Conservation (phyloP, 2,888 invertebrate species). For the Seira sanloemensis region DNA sequence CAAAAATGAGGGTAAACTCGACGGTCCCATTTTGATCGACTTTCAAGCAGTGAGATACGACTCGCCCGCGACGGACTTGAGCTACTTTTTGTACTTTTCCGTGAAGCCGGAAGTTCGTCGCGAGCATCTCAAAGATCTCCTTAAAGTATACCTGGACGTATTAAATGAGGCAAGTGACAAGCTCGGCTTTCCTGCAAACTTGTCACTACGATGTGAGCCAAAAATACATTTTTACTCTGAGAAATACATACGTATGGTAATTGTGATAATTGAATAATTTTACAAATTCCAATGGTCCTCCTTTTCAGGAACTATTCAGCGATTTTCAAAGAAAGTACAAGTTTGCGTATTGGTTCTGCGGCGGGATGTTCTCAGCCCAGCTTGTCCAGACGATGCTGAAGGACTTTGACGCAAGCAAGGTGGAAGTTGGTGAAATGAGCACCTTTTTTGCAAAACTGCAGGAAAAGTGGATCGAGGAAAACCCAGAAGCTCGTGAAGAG, state of each 20-base stretch:
- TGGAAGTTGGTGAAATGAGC: neutral
- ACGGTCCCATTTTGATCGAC: slow-evolving; percentile 25
- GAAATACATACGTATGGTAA: neutral
- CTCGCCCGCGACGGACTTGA: neutral
- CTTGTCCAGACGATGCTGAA: neutral
- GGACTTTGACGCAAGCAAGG: neutral
- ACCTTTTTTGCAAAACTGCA: neutral
- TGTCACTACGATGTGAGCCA: neutral
- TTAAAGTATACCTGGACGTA: neutral
- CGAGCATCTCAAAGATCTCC: neutral
- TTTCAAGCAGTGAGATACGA: slow-evolving; percentile 11
- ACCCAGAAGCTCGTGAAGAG: neutral
- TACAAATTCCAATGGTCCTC: neutral
- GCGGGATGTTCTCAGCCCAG: neutral
- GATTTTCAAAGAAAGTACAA: neutral
- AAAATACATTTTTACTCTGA: neutral
- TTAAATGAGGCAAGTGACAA: neutral
- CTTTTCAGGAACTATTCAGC: neutral
- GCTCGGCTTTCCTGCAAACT: neutral
- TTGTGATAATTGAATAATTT: neutral
- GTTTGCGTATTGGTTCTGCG: neutral
- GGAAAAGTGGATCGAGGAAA: neutral
- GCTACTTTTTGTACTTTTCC: neutral
- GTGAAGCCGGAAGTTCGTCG: slow-evolving; percentile 4
- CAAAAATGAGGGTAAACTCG: neutral